Evolutionary conservation across 2,113 vertebrate genomes (phyloP), one percentile per base, ranked within the genome.

Genomic region (Semnopithecus entellus): DNA sequence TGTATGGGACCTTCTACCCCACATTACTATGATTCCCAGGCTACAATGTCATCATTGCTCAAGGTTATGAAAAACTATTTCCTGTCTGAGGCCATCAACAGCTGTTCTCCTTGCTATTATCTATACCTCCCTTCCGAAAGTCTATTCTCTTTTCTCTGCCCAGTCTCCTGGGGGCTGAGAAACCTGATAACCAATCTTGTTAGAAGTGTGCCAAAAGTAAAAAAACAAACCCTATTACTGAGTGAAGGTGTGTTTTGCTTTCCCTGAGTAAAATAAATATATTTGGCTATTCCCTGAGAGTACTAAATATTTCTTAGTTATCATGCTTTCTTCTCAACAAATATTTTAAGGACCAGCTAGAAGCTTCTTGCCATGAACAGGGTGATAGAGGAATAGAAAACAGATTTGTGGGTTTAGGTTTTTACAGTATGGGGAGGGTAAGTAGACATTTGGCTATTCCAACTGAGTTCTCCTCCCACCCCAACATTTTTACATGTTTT

Each of bases 311-410:
- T 85, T 94, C 85, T 76, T 68, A 89, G 40, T 5, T 90, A 85
- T 38, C 52, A 57, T 73, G 64, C 23, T 83, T 84, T n/a, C 88
- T 90, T 93, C 45, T 91, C 38, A 84, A 86, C 55, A 45, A 95
- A 90, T 27, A 95, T n/a, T 55, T 90, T 76, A 30, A 90, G 27
- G 38, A 50, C 4, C 50, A 88, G 83, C 61, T 68, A 72, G 17
- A 95, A 84, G 16, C 6, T 40, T 88, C 48, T 35, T 80, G 70
- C 35, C 88, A 91, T 68, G 70, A 95, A 96, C 10, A 38, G 38
- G 43, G 27, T 59, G 32, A 86, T 61, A 78, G 8, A 92, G 38
- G 55, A 85, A 89, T 2, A 89, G 38, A 90, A 92, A 94, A 73
- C 35, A 17, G 22, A 95, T 64, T 64, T 88, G 43, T 59, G 27